Evolutionary conservation across 2,888 invertebrate genomes (phyloP).

Genomic region (Drosophila conformis): DNA sequence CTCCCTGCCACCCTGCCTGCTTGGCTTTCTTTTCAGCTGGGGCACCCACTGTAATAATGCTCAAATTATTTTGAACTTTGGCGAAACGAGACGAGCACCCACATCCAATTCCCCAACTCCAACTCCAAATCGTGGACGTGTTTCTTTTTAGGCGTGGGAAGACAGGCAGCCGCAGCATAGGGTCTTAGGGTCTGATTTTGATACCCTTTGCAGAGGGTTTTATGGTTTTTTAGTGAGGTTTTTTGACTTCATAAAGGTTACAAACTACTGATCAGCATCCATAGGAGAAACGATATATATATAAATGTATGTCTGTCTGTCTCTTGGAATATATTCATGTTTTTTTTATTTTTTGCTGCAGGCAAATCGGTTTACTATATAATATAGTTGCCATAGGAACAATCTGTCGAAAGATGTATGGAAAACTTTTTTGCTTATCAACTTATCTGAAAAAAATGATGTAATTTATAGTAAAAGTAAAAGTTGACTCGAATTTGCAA

Average conservation of each 20-base stretch:
- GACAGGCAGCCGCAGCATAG: constrained; percentile 19
- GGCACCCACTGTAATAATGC: constrained; percentile 66
- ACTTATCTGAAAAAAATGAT: neutral
- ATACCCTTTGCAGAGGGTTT: neutral
- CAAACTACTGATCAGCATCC: neutral
- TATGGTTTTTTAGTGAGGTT: neutral
- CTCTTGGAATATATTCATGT: too few relatives aligned
- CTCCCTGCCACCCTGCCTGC: neutral
- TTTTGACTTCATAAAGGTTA: neutral
- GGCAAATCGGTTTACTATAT: neutral
- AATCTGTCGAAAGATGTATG: neutral
- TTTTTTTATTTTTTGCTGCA: neutral
- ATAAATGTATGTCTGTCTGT: neutral
- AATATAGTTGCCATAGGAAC: neutral
- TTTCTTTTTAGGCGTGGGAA: constrained; percentile 53
- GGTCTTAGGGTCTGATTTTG: constrained; percentile 1
- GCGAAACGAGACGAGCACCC: constrained; percentile 57
- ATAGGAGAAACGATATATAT: neutral
- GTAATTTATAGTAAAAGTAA: neutral
- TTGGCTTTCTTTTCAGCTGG: constrained; percentile 37
- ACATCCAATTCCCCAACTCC: constrained; percentile 36
- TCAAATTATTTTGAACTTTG: constrained; percentile 78
- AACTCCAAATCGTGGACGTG: neutral
- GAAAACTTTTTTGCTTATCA: neutral
- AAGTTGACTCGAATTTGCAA: neutral